Conservation (phyloP, 2,797 vertebrate species). For the Chelon auratus region DNA sequence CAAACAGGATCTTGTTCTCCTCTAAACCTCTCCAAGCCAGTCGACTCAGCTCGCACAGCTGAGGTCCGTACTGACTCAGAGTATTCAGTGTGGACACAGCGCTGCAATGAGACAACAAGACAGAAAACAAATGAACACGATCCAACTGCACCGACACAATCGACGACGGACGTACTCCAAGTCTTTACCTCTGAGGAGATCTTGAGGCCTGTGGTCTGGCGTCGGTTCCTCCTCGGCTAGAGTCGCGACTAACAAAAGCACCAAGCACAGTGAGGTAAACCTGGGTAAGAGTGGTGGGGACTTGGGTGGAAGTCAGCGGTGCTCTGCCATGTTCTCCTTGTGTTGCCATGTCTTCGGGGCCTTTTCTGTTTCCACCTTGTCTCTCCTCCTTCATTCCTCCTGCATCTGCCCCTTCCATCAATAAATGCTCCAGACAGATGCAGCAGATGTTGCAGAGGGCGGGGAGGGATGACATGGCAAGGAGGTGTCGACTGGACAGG, state of each 20-base stretch:
- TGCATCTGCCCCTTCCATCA: conserved; percentile 15
- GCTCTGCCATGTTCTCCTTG: conserved; percentile 19
- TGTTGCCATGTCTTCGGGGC: neutral
- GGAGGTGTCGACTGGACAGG: conserved; percentile 78
- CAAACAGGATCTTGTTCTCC: conserved; percentile 86
- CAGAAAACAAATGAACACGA: neutral
- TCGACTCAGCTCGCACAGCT: conserved; percentile 81
- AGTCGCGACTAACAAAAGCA: conserved; percentile 77
- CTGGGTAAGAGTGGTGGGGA: conserved; percentile 88
- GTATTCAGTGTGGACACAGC: neutral
- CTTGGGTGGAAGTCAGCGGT: conserved; percentile 27
- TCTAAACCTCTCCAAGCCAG: conserved; percentile 88
- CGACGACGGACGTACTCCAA: neutral
- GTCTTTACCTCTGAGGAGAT: conserved; percentile 50
- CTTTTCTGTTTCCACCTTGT: neutral
- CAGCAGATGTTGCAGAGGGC: conserved; percentile 90
- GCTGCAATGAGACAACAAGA: conserved; percentile 32
- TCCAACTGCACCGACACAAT: neutral
- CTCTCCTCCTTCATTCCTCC: neutral
- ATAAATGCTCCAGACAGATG: conserved; percentile 86
- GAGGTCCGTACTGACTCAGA: conserved; percentile 46
- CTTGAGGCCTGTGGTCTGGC: neutral
- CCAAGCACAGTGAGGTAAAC: conserved; percentile 88
- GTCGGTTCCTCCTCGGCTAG: neutral
- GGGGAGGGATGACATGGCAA: conserved; percentile 88